phyloP scores from a whole-genome alignment of 1,140 invertebrate genomes.

The Pseudomyrmex flavicornis region DNA sequence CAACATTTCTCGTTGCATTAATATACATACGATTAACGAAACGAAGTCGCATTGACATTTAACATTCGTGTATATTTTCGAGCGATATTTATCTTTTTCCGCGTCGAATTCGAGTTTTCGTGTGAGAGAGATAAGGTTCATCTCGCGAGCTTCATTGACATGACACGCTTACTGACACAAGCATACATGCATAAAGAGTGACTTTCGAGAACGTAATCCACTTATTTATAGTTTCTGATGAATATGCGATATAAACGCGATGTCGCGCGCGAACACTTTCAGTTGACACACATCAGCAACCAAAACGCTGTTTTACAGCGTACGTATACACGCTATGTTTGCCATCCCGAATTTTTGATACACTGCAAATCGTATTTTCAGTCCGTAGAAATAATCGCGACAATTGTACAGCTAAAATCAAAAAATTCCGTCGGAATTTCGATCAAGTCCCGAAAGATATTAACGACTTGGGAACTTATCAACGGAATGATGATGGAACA shows the following conservation, averaged over 20 bases:
- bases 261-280: not conserved
- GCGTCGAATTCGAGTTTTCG: not conserved
- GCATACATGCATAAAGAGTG: conserved; percentile 11
- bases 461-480: conserved; percentile 18
- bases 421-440: not conserved
- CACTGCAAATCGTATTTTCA: conserved; percentile 16
- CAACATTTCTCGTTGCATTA: no score
- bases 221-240: conserved; percentile 42
- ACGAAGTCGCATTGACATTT: no score
- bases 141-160: not conserved
- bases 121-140: no score
- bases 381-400: not conserved
- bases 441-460: not conserved
- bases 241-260: conserved; percentile 2
- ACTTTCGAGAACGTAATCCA: conserved; percentile 27
- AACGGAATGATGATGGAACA: conserved; percentile 8
- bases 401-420: conserved; percentile 3
- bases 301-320: not conserved
- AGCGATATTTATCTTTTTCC: not conserved
- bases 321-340: not conserved
- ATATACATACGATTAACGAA: no score
- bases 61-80: no score
- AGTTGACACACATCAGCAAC: not conserved
- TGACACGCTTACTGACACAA: not conserved
- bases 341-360: not conserved